phyloP scores from a whole-genome alignment of 2,888 invertebrate genomes.

The Serrognathus titanus region DNA sequence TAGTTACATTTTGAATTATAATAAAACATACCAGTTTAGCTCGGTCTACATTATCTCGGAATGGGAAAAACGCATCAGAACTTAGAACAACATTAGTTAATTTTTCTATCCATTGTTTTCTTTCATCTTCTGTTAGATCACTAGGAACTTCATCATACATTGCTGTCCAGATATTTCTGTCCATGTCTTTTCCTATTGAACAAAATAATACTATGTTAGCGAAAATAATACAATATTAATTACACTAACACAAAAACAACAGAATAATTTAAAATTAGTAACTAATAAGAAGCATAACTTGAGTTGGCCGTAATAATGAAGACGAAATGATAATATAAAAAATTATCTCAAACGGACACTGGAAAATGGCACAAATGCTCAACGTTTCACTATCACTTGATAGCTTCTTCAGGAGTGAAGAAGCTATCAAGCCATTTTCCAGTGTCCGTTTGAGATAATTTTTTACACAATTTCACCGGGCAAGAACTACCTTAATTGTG shows the following conservation, averaged over 20 bases:
- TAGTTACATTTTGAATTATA: neutral
- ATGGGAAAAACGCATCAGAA: constrained; percentile 98
- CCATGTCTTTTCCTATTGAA: constrained; percentile 72
- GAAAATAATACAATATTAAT: neutral
- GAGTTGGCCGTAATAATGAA: too few species aligned
- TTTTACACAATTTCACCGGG: too few species aligned
- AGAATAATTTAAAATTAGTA: too few species aligned
- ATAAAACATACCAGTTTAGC: constrained; percentile 69
- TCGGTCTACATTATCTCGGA: constrained; percentile 94
- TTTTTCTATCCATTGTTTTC: constrained; percentile 64
- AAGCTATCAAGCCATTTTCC: too few species aligned
- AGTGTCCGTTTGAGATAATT: too few species aligned
- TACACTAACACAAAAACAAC: neutral
- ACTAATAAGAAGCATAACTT: too few species aligned
- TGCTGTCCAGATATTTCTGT: constrained; percentile 67
- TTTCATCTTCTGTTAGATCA: constrained; percentile 65
- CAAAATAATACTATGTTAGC: neutral
- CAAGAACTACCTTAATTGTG: too few species aligned
- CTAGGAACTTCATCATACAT: constrained; percentile 73
- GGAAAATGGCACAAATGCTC: too few species aligned
- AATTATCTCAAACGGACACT: too few species aligned
- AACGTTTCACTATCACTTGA: too few species aligned
- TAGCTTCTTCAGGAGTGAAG: too few species aligned
- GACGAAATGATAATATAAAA: too few species aligned
- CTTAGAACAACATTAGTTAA: constrained; percentile 79